Evolutionary conservation across 2,797 vertebrate genomes (phyloP).

Genomic region (Perdix hodgsoniae): DNA sequence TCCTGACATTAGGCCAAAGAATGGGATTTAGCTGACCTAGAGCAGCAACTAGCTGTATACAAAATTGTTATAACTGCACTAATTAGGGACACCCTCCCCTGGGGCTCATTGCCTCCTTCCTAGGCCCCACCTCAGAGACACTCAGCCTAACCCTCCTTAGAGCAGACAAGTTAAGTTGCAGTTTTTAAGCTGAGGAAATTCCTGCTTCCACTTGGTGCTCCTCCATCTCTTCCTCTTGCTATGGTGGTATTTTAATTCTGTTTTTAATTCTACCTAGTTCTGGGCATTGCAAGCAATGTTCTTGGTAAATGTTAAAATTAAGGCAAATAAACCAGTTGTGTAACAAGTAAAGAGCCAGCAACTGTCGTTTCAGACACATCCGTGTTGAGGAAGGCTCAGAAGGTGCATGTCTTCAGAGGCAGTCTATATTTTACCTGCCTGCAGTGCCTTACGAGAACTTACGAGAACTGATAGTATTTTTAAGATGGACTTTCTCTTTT

Average conservation of each 20-base stretch:
- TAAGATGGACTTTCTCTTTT: background rate
- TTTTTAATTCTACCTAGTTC: background rate
- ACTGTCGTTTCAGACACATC: background rate
- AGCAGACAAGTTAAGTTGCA: background rate
- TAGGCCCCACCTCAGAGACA: rapidly evolving
- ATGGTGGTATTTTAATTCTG: no score
- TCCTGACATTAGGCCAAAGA: background rate
- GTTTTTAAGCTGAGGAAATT: background rate
- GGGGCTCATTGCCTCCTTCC: background rate
- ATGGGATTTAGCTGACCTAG: background rate
- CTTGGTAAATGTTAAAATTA: background rate
- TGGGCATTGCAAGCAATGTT: background rate
- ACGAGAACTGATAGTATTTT: background rate
- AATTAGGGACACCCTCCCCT: background rate
- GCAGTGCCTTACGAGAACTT: background rate
- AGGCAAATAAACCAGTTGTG: background rate
- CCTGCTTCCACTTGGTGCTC: background rate
- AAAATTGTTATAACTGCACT: background rate
- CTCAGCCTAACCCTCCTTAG: background rate
- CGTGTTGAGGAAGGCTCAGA: background rate
- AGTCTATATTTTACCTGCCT: background rate
- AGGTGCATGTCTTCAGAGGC: background rate
- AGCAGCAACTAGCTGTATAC: background rate
- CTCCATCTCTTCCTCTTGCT: background rate
- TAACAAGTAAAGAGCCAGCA: background rate